These are phyloP conservation scores for Phaenicophaeus curvirostris DNA, from an alignment of 2,797 vertebrate species.

Conservation along the genomic window DNA sequence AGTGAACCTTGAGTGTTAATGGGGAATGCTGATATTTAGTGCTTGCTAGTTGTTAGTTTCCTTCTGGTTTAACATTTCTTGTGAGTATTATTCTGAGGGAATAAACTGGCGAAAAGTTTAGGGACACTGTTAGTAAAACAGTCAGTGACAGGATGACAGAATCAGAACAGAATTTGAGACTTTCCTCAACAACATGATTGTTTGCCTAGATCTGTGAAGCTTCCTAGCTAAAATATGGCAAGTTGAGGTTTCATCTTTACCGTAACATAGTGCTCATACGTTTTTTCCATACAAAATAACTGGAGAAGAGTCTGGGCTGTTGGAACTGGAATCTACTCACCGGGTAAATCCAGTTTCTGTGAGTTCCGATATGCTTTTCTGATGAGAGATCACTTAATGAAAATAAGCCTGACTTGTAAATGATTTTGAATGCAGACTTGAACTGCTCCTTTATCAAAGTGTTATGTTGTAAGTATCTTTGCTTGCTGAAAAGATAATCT, in stretches of 20 bases:
- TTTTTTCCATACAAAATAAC: neutral
- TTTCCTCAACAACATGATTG: neutral
- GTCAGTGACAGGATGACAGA: neutral
- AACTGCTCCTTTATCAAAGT: neutral
- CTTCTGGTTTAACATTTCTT: neutral
- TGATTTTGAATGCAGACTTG: neutral
- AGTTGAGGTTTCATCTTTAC: neutral
- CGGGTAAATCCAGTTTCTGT: neutral
- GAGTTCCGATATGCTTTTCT: neutral
- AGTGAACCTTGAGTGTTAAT: neutral
- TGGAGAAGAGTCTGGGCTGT: neutral
- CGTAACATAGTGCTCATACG: neutral
- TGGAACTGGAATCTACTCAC: neutral
- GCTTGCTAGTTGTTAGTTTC: neutral
- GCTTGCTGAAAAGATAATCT: neutral
- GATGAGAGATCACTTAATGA: neutral
- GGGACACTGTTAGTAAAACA: neutral
- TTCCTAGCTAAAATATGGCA: neutral
- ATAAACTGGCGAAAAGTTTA: neutral
- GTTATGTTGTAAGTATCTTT: neutral
- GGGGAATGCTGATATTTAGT: neutral
- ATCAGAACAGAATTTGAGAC: neutral
- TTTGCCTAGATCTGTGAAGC: neutral
- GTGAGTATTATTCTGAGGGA: neutral
- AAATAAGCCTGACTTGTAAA: neutral